A percentile compares a stretch with the other conserved stretches of the same genome.
Evolutionary conservation across 2,797 vertebrate species (phyloP).

Genomic region (Decapterus maruadsi): DNA sequence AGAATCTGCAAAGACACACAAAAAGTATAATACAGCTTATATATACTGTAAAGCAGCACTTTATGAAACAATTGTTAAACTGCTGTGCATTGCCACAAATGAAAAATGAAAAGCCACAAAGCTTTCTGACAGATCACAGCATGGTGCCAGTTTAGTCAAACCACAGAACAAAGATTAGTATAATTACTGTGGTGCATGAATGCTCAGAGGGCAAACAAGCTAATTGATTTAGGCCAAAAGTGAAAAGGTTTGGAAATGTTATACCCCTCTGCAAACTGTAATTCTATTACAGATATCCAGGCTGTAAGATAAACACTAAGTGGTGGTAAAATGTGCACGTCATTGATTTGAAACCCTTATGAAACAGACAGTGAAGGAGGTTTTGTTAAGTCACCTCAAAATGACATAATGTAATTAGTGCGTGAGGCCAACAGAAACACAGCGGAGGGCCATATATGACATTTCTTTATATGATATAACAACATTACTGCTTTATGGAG

Average conservation of each 20-base stretch:
- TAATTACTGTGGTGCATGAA: constrained; percentile 59
- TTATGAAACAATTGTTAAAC: constrained; percentile 32
- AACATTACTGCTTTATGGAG: constrained; percentile 19
- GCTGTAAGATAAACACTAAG: constrained; percentile 52
- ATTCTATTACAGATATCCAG: constrained; percentile 48
- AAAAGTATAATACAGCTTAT: constrained; percentile 19
- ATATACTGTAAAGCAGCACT: constrained; percentile 31
- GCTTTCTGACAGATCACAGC: constrained; percentile 35
- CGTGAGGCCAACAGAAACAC: constrained; percentile 20
- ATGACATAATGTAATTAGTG: constrained; percentile 36
- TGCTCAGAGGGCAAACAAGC: constrained; percentile 52
- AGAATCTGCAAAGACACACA: constrained; percentile 65
- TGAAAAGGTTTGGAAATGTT: constrained; percentile 63
- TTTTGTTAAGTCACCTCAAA: constrained; percentile 40
- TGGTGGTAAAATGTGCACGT: constrained; percentile 49
- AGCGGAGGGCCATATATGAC: constrained; percentile 10
- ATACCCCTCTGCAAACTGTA: constrained; percentile 48
- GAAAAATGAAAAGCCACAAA: constrained; percentile 36
- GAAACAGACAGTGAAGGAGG: constrained; percentile 13
- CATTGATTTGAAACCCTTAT: constrained; percentile 42
- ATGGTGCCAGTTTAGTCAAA: constrained; percentile 54
- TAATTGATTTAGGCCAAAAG: constrained; percentile 63
- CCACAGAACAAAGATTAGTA: constrained; percentile 57
- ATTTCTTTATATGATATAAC: constrained; percentile 24
- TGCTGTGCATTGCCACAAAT: constrained; percentile 19